These are phyloP conservation scores for Garrulus glandarius DNA, from an alignment of 2,797 vertebrate species.

Conservation along the genomic window DNA sequence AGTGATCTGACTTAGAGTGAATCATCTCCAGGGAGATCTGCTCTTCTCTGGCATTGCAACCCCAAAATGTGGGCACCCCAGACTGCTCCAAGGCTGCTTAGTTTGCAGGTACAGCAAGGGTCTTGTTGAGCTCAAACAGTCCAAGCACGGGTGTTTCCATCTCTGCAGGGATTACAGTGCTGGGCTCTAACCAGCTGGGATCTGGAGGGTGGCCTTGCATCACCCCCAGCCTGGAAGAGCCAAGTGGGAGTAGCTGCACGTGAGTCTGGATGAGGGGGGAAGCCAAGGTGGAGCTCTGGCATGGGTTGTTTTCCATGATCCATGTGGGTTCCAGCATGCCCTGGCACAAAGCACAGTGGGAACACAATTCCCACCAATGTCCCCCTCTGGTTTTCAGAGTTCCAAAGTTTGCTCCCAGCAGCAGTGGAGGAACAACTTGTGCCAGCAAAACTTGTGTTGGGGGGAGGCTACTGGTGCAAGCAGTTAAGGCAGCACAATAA, in stretches of 20 bases:
- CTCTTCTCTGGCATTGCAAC: not conserved
- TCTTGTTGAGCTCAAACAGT: not conserved
- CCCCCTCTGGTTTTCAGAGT: not conserved
- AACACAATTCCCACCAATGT: not conserved
- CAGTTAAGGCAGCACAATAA: not conserved
- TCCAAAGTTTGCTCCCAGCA: not conserved
- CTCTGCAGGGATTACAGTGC: not conserved
- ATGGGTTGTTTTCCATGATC: fast-evolving
- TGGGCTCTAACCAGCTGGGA: not conserved
- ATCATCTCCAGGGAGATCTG: not conserved
- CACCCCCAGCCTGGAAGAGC: not conserved
- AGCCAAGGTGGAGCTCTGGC: not conserved
- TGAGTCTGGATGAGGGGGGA: fast-evolving
- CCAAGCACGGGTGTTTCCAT: not conserved
- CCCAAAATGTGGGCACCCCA: not conserved
- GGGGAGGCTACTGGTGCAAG: not conserved
- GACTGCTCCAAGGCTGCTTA: not conserved
- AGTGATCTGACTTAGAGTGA: not conserved
- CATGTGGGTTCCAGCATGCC: not conserved
- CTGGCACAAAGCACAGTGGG: fast-evolving
- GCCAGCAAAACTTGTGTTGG: not conserved
- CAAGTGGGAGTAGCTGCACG: fast-evolving
- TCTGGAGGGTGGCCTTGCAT: not conserved
- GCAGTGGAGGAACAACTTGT: not conserved
- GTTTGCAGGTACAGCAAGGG: not conserved